Evolutionary conservation across 2,113 vertebrate species (phyloP), one percentile per base, ranked within the genome.

Genomic region (Crypturellus undulatus): DNA sequence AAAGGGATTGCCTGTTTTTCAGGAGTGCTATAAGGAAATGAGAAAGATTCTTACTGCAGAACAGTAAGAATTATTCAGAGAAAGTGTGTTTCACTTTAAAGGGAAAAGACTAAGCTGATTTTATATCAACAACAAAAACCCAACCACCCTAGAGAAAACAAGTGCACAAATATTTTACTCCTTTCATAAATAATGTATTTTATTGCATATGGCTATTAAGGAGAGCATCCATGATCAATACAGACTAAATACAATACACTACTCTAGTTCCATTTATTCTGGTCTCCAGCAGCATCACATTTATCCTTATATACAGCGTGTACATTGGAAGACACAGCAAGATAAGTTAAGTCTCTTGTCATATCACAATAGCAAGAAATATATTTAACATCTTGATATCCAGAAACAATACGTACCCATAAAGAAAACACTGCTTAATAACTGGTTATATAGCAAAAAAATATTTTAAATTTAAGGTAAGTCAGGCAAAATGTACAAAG

Each of bases 131-230:
- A 88, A 78, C 6, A 5, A 87, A 82, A 87, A 89, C 87, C 3
- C 51, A 71, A 25, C 8, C 38, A 34, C 7, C 28, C 68, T n/a
- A 40, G 43, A 90, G 78, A 95, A 96, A 96, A 91, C 2, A 97
- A 34, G 28, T 54, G 67, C 79, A 75, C 71, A 67, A 93, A 92
- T 84, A 95, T 36, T 79, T 88, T 28, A 64, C 21, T 92, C 72
- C 87, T 98, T 98, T 99, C 98, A 99, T 99, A 99, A 99, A 99
- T 99, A 99, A 99, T 97, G 97, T 97, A 97, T 97, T 98, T 99
- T 99, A 99, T 99, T 99, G 99, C 99, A 98, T 99, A 99, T 99
- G 98, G 98, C 99, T 99, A 99, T 98, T 97, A 97, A 98, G 97
- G 96, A 98, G 98, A 97, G 98, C 97, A 98, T 98, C 98, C 98